These are phyloP conservation scores for Empis livida DNA, from an alignment of 2,888 invertebrate genomes.

Conservation along the genomic window DNA sequence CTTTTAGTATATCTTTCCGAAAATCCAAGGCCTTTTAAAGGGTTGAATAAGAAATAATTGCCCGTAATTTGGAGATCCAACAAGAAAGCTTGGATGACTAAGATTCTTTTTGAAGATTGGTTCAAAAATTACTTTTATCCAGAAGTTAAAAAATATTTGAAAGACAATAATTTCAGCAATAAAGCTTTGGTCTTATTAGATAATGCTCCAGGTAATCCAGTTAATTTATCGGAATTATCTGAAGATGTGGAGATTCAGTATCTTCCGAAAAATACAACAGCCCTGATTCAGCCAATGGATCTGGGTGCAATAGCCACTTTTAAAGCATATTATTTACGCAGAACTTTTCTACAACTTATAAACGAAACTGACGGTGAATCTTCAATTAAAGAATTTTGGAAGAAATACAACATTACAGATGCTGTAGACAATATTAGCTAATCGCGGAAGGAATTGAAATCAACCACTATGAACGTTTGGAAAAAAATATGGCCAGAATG, in stretches of 20 bases:
- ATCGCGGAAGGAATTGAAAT: slow-evolving; percentile 17
- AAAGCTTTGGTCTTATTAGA: slow-evolving; percentile 14
- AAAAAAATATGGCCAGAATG: slow-evolving; percentile 17
- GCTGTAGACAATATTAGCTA: slow-evolving; percentile 15
- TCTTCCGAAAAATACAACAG: slow-evolving; percentile 18
- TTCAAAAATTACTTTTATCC: slow-evolving; percentile 14
- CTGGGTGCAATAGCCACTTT: slow-evolving; percentile 13
- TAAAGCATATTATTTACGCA: slow-evolving; percentile 10
- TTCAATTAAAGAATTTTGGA: slow-evolving; percentile 15
- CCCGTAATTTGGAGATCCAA: too few relatives aligned
- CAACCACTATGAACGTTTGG: slow-evolving; percentile 16
- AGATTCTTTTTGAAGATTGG: slow-evolving; percentile 10
- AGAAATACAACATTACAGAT: slow-evolving; percentile 15
- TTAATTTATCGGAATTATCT: slow-evolving; percentile 10
- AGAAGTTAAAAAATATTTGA: slow-evolving; percentile 13
- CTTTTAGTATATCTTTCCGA: slow-evolving; percentile 18
- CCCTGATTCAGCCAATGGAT: slow-evolving; percentile 15
- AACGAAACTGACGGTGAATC: slow-evolving; percentile 4
- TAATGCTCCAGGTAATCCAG: slow-evolving; percentile 15
- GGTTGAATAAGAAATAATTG: slow-evolving; percentile 15
- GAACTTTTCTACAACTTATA: slow-evolving; percentile 8
- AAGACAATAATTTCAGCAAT: slow-evolving; percentile 3
- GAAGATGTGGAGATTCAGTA: slow-evolving; percentile 12
- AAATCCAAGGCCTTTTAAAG: slow-evolving; percentile 18
- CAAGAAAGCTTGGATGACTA: slow-evolving; percentile 18